Conservation (phyloP, 2,888 invertebrate species). For the Cheilosia soror region DNA sequence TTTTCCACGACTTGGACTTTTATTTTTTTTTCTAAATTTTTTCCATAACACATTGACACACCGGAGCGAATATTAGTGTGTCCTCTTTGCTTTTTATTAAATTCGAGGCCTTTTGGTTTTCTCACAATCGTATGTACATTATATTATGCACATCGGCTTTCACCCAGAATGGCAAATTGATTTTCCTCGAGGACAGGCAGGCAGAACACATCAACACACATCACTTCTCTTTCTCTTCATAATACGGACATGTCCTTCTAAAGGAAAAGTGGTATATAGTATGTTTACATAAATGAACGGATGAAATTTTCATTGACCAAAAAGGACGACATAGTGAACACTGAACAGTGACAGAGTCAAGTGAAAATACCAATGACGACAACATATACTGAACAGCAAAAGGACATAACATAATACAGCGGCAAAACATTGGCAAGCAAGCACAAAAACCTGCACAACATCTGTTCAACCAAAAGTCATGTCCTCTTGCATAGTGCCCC, state of each 20-base stretch:
- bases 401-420: conserved; percentile 44
- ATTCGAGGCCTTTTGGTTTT: conserved; percentile 39
- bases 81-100: conserved; percentile 45
- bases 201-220: conserved; percentile 44
- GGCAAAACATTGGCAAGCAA: conserved; percentile 49
- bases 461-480: conserved; percentile 56
- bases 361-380: conserved; percentile 35
- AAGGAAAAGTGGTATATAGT: conserved; percentile 42
- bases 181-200: conserved; percentile 44
- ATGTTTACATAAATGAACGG: conserved; percentile 62
- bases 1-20: neutral
- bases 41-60: neutral
- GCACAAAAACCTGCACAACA: conserved; percentile 56
- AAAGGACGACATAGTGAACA: conserved; percentile 37
- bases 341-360: conserved; percentile 43
- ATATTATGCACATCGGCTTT: conserved; percentile 29
- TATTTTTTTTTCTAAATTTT: conserved; percentile 11
- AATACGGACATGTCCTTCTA: conserved; percentile 35
- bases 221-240: conserved; percentile 6
- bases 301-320: conserved; percentile 63
- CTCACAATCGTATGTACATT: conserved; percentile 21
- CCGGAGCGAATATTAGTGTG: conserved; percentile 1
- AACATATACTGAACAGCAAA: conserved; percentile 25
- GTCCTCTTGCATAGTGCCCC: conserved; percentile 29
- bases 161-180: conserved; percentile 52